A percentile compares a stretch with the other conserved stretches of the same genome.
Evolutionary conservation across 2,888 invertebrate genomes (phyloP).

Genomic region (Hetaerina titia): DNA sequence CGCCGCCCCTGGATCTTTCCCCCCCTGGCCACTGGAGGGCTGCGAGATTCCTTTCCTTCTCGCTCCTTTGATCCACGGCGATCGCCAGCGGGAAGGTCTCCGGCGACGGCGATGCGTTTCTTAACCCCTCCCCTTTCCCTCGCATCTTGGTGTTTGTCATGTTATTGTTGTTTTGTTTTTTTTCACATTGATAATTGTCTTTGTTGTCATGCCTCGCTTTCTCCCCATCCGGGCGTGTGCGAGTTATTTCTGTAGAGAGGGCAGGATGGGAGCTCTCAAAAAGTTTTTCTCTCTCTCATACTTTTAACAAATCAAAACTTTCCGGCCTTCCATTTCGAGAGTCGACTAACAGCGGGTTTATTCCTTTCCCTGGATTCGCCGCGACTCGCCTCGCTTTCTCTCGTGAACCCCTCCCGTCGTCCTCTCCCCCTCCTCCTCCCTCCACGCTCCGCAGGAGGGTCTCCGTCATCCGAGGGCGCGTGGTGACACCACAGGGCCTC

Average conservation of each 20-base stretch:
- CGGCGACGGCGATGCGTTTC: neutral
- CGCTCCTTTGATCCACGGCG: neutral
- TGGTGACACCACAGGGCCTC: conserved; percentile 95
- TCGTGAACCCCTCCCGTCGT: conserved; percentile 58
- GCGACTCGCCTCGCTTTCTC: conserved; percentile 36
- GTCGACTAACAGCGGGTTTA: conserved; percentile 52
- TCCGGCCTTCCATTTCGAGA: neutral
- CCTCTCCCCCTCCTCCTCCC: conserved; percentile 68
- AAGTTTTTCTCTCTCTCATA: neutral
- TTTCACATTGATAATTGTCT: neutral
- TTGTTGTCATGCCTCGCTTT: neutral
- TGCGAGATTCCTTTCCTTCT: neutral
- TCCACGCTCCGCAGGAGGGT: conserved; percentile 90
- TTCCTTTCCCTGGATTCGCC: conserved; percentile 53
- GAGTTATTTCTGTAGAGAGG: conserved; percentile 4
- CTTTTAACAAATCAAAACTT: neutral
- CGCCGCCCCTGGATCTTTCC: neutral
- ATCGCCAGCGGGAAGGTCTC: neutral
- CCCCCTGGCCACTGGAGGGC: neutral
- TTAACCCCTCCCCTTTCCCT: neutral
- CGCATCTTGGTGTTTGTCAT: conserved; percentile 32
- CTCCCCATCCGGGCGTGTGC: neutral
- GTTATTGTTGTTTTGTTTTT: neutral
- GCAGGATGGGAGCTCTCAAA: conserved; percentile 10
- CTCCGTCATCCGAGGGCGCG: conserved; percentile 98